phyloP scores from a whole-genome alignment of 2,797 vertebrate genomes.

The Lerista edwardsae region DNA sequence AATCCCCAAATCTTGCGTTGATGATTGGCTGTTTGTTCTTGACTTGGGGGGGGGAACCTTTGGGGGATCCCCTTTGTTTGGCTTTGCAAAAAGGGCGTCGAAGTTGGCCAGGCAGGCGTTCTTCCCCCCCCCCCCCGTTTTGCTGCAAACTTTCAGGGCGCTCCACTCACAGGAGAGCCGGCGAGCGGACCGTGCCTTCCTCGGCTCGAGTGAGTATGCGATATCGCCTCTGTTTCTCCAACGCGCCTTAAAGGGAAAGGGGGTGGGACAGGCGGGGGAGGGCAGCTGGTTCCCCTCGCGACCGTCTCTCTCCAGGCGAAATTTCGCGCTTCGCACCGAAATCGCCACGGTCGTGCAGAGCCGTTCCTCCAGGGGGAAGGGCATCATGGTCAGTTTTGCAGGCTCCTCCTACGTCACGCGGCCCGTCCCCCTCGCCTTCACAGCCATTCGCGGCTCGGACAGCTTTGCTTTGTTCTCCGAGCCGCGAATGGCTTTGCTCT shows the following conservation, averaged over 20 bases:
- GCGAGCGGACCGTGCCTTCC: neutral
- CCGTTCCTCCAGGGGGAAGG: no score
- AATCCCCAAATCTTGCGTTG: neutral
- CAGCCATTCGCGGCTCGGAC: no score
- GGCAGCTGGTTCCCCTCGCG: no score
- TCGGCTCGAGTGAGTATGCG: slow-evolving; percentile 32
- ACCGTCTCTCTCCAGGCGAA: neutral
- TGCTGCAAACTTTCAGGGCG: slow-evolving; percentile 50
- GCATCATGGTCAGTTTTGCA: no score
- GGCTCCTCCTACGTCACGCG: no score
- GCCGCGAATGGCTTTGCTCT: no score
- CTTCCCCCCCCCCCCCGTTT: slow-evolving; percentile 51
- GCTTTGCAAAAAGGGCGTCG: neutral
- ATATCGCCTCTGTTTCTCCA: neutral
- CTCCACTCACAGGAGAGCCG: neutral
- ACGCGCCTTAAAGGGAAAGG: neutral
- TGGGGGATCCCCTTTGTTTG: neutral
- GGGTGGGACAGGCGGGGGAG: neutral
- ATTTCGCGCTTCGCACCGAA: neutral
- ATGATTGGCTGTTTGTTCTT: neutral
- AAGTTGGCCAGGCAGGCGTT: slow-evolving; percentile 24
- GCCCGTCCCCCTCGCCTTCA: no score
- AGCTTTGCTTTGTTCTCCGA: no score
- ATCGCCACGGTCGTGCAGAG: no score
- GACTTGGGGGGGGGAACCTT: neutral